Conservation (phyloP, 2,888 invertebrate species). For the Eupithecia exiguata region DNA sequence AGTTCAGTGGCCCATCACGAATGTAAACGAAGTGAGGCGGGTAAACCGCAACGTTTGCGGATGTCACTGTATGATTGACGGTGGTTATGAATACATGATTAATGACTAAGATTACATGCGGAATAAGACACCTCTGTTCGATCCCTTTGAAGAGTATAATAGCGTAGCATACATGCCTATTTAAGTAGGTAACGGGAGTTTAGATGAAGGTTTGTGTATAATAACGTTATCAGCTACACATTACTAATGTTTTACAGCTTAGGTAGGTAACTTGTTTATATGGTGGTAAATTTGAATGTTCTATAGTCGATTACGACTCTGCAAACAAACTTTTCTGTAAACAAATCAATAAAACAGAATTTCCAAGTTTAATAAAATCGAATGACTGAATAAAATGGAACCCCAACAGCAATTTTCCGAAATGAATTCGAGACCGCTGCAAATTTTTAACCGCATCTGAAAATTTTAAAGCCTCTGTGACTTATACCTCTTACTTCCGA, state of each 20-base stretch:
- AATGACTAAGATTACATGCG: conserved; percentile 57
- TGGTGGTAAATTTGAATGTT: background rate
- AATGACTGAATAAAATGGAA: background rate
- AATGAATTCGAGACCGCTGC: conserved; percentile 17
- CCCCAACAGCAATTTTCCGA: conserved; percentile 18
- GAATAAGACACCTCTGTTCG: conserved; percentile 31
- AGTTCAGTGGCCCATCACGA: conserved; percentile 32
- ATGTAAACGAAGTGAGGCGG: conserved; percentile 51
- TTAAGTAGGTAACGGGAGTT: background rate
- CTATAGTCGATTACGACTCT: background rate
- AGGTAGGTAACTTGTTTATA: background rate
- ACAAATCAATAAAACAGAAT: background rate
- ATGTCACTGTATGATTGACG: conserved; percentile 73
- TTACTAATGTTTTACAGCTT: background rate
- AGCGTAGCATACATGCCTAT: background rate
- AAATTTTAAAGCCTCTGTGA: conserved; percentile 33
- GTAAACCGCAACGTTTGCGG: conserved; percentile 64
- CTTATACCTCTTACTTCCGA: conserved; percentile 45
- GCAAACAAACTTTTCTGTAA: background rate
- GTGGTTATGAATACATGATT: conserved; percentile 74
- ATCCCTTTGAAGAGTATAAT: conserved; percentile 19
- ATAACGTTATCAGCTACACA: background rate
- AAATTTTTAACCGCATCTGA: conserved; percentile 26
- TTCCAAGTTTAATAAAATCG: background rate
- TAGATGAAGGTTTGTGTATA: background rate